A percentile compares a stretch with the other conserved stretches of the same genome.
Evolutionary conservation across 2,888 invertebrate species (phyloP).

Genomic region (Gortyna flavago): DNA sequence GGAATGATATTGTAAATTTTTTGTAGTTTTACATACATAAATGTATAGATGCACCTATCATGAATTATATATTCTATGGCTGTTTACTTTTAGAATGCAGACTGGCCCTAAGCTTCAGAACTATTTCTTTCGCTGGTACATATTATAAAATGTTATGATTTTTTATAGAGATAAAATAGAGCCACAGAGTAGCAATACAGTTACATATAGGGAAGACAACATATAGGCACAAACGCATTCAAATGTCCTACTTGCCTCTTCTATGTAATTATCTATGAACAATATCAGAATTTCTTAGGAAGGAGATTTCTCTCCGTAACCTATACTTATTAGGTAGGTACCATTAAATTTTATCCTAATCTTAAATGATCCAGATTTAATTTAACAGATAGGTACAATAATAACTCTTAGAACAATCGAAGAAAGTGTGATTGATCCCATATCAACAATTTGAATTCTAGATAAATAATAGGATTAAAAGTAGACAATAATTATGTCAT

Average conservation of each 20-base stretch:
- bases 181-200: constrained; percentile 25
- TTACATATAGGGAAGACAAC: constrained; percentile 43
- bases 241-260: constrained; percentile 32
- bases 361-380: constrained; percentile 33
- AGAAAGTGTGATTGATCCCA: constrained; percentile 71
- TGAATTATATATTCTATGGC: constrained; percentile 31
- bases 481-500: constrained; percentile 51
- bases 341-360: constrained; percentile 19
- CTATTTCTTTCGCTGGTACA: not conserved
- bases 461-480: constrained; percentile 44
- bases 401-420: constrained; percentile 52
- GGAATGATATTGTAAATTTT: constrained; percentile 71
- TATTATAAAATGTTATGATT: constrained; percentile 22
- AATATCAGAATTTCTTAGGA: constrained; percentile 25
- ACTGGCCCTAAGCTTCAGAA: constrained; percentile 19
- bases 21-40: constrained; percentile 28
- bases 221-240: constrained; percentile 38
- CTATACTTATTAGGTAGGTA: constrained; percentile 7
- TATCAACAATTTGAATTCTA: constrained; percentile 66
- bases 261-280: constrained; percentile 12
- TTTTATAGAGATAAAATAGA: constrained; percentile 24
- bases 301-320: constrained; percentile 24
- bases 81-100: not conserved
- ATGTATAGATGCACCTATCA: constrained; percentile 24
- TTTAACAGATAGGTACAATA: constrained; percentile 43